These are phyloP conservation scores for Myathropa florea DNA, from an alignment of 2,888 invertebrate species.

Conservation along the genomic window DNA sequence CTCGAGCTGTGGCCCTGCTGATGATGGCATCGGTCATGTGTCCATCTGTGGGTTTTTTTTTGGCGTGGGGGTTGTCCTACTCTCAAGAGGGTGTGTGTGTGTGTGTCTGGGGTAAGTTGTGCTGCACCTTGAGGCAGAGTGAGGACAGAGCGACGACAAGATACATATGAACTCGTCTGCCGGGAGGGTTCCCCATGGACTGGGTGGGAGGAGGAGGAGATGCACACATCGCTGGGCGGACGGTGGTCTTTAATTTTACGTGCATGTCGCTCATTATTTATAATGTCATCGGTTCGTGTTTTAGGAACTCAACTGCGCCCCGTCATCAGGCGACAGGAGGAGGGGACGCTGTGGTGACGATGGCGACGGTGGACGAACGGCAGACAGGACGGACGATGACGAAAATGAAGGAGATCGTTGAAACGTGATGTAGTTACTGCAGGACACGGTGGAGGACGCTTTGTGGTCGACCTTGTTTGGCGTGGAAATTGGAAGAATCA, in stretches of 20 bases:
- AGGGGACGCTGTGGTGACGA: conserved; percentile 39
- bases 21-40: conserved; percentile 68
- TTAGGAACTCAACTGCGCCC: conserved; percentile 57
- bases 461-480: no score
- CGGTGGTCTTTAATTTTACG: conserved; percentile 68
- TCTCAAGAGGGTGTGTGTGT: not conserved
- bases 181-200: not conserved
- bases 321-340: conserved; percentile 10
- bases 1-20: not conserved
- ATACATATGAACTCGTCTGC: conserved; percentile 31
- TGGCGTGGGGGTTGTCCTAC: conserved; percentile 9
- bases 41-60: conserved; percentile 67
- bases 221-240: conserved; percentile 16
- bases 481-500: no score
- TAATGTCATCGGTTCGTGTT: conserved; percentile 70
- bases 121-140: conserved; percentile 57
- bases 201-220: not conserved
- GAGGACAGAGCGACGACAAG: conserved; percentile 35
- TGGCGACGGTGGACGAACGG: conserved; percentile 1
- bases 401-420: conserved; percentile 19
- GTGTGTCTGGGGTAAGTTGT: conserved; percentile 18
- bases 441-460: not conserved
- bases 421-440: conserved; percentile 53
- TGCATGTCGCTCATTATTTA: conserved; percentile 70
- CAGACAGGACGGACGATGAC: conserved; percentile 25